Percentiles rank a stretch among this genome's conserved stretches.
phyloP scores from a whole-genome alignment of 2,888 invertebrate species.

The Cosmopolites sordidus region DNA sequence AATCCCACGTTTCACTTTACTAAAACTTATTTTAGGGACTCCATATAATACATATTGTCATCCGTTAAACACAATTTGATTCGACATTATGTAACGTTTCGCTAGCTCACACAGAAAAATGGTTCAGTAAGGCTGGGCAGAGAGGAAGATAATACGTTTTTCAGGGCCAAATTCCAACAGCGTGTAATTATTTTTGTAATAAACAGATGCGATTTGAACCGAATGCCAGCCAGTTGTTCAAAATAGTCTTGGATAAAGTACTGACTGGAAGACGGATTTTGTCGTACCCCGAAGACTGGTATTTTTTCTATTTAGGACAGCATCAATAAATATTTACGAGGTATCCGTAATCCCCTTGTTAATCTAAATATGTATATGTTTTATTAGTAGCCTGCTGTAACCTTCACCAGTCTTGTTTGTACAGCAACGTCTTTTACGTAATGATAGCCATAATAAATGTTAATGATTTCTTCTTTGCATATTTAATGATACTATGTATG shows the following conservation, averaged over 20 bases:
- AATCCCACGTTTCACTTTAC: too few relatives aligned
- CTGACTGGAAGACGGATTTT: too few relatives aligned
- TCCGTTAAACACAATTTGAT: too few relatives aligned
- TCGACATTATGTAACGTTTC: too few relatives aligned
- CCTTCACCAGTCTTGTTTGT: constrained; percentile 25
- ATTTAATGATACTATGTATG: too few relatives aligned
- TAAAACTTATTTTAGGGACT: too few relatives aligned
- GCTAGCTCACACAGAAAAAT: background rate
- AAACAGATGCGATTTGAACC: constrained; percentile 30
- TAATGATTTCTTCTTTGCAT: constrained; percentile 23
- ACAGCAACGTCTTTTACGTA: constrained; percentile 25
- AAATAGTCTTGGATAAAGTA: constrained; percentile 5
- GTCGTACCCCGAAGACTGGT: too few relatives aligned
- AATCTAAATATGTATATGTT: constrained; percentile 23
- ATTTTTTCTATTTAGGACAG: too few relatives aligned
- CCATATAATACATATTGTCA: too few relatives aligned
- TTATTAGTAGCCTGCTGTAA: constrained; percentile 23
- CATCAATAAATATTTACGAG: constrained; percentile 22
- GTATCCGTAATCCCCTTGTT: constrained; percentile 23
- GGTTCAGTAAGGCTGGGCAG: constrained; percentile 13
- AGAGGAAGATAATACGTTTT: constrained; percentile 30
- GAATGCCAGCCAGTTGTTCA: constrained; percentile 19
- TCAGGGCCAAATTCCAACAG: constrained; percentile 35
- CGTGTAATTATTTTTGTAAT: constrained; percentile 34
- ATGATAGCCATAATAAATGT: constrained; percentile 24